Evolutionary conservation across 2,797 vertebrate genomes (phyloP), one percentile per base, ranked within the genome.

Genomic region (Diglossa cyanea): DNA sequence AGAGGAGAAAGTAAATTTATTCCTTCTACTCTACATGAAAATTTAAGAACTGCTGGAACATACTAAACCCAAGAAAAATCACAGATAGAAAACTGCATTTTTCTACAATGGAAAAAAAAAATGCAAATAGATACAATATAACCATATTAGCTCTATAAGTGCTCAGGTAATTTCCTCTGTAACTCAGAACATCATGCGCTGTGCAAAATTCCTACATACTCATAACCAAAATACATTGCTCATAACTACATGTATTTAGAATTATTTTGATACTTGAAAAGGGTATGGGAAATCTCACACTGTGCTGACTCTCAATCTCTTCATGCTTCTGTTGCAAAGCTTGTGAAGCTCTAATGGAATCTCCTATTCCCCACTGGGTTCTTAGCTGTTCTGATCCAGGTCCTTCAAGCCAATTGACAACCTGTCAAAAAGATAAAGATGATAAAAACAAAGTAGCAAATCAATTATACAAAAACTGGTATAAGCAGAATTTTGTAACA

Each of bases 261-360:
- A 93, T 12, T 77, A 76, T 74, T 92, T 21, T 92, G 47, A 44
- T 78, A 88, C 47, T 90, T 76, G 86, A 90, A 65, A 88, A 94
- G 30, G 42, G 87, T 79, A 96, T 60, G 35, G 67, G 60, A 96
- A 83, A 45, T 63, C 98, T 99, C 98, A 99, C 99, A 96, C 99
- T 99, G 97, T 99, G 99, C 90, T 99, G 99, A 95, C 99, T 99
- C 97, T 99, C 99, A 4, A 99, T 99, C 96, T 99, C 99, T 96
- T 99, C 99, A 3, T 99, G 99, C 93, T 99, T 99, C 97, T 99
- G 99, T 81, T 99, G 99, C 79, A 99, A 98, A 47, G 99, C 98
- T 97, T 99, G 99, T 40, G 99, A 99, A 13, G 99, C 98, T 94
- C 99, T 98, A 73, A 99, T 99, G 11, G 99, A 99, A 97, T 99